Evolutionary conservation across 1,140 invertebrate species (phyloP), one percentile per base, ranked within the genome.

Genomic region (Sycophaga agraensis): DNA sequence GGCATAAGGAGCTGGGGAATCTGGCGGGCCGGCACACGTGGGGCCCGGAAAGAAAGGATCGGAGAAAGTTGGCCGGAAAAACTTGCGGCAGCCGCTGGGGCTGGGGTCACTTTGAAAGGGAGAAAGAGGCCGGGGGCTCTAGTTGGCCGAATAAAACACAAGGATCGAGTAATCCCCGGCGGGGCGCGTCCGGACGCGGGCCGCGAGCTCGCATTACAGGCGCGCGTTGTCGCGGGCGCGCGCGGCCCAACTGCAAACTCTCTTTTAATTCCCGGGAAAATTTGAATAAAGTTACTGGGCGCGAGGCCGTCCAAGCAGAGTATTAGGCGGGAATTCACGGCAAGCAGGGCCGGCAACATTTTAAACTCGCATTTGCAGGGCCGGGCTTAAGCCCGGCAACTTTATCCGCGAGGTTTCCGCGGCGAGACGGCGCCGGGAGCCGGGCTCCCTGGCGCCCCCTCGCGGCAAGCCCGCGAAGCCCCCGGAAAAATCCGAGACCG

Each of bases 251-350:
- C 64, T 64, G 65, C 62, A 69, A 78, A 77, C 72, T 73, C 70
- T 70, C 73, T 77, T 76, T 73, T 74, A 76, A 78, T 75, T 77
- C 70, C 66, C 63, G 64, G 61, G 54, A 68, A 74, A 75, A 76
- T 73, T 73, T 67, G 66, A 73, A 73, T 70, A 73, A 72, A 75
- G 73, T 75, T 75, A 66, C 61, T 57, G 51, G 8, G n/a, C 14
- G 24, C 57, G 24, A 42, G 24, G 26, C 37, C 34, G 68, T 70
- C 65, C 66, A 51, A 64, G 59, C 62, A 58, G 63, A 67, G 68
- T 70, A 71, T 69, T 68, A 68, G 60, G 48, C 35, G 42, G 56
- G 59, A 60, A 68, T 64, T 62, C 61, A 34, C 46, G 43, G 46
- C 48, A 53, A 19, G 48, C 59, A 55, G 65, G 51, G 28, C 50